Base-by-base conservation (phyloP, 2,888 invertebrate species). In the Crioceris asparagi region DNA sequence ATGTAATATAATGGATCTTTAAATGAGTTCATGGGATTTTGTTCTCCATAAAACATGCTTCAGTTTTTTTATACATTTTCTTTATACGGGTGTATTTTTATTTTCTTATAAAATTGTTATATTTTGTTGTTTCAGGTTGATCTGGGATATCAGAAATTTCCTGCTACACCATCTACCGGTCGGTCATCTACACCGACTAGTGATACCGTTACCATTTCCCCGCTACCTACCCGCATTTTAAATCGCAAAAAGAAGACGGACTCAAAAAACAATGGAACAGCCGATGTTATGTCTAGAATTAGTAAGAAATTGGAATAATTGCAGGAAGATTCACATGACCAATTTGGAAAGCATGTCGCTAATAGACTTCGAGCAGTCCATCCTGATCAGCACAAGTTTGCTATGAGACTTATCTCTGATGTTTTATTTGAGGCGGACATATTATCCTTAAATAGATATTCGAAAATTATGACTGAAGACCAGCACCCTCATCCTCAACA, bases 361-460 rank as follows among this genome's bases (percentile, higher is more conserved):
- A 25, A 34, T 34, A 23, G 16, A 34, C 34, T 34, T 10, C 11
- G 34, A 34, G 6, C 15, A 12, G 15, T 34, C 34, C 21, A 7
- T 32, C 21, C 16, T 17, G 11, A 11, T 23, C 36, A 37, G 17
- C 21, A 32, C 26, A 17, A 14, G 11, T 16, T 37, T 25, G 36
- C 32, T 37, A 21, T 32, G 32, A 37, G 32, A 37, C 36, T 32
- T 25, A 37, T 37, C 18, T 32, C 26, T 15, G 37, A 38, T 15
- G 21, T 38, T 29, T 38, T 32, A 38, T 38, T 38, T 16, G 29
- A 33, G 15, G 33, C 33, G 33, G 33, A 33, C 10, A 23, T 23
- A 16, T 12, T 12, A 14, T 15, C 33, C 3, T 21, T 38, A 4
- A 38, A 3, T 16, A 38, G 29, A 38, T 19, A 38, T 27, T 33